Evolutionary conservation across 2,888 invertebrate species (phyloP), one percentile per base, ranked within the genome.

Genomic region (Blera fallax): DNA sequence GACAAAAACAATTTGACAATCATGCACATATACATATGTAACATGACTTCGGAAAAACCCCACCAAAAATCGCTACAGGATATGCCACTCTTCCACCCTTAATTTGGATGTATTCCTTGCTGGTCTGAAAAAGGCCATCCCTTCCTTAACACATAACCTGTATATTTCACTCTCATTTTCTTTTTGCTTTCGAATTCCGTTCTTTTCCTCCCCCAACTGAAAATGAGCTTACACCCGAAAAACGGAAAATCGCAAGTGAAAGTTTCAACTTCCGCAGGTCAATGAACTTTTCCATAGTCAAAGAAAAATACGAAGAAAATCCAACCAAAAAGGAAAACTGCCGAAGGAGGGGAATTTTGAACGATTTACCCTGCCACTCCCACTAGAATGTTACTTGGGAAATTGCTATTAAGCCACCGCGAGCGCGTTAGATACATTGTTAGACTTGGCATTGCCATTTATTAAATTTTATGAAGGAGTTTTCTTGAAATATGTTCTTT

Each of bases 311-410:
- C 62, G 0, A 64, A 69, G 43, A 24, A 69, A 78, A 58, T 29
- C 16, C 48, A n/a, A 54, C 24, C 50, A 43, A 27, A 8, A 8
- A 11, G 40, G 52, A 74, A 72, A 16, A 10, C 21, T 48, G 18
- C 37, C n/a, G 7, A 64, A 60, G 16, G 60, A 62, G 65, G 70
- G 58, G 52, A 65, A 43, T 16, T 62, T 48, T 8, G 32, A 34
- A 11, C 21, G 32, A 65, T 69, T 69, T 62, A 60, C 52, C 54
- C 78, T 72, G 79, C 72, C 79, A 72, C 79, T 79, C 79, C 79
- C 72, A 79, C 79, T 79, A 65, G n/a, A 72, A 56, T 79, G 70
- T 50, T 45, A 56, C 79, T 79, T 79, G 72, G 62, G 79, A 72
- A 79, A 72, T 79, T 72, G 64, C 72, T 43, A 43, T 16, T 37